A percentile compares a stretch with the other conserved stretches of the same genome.
These are phyloP conservation scores for Geotrupes spiniger DNA, from an alignment of 2,888 invertebrate genomes.

Conservation along the genomic window DNA sequence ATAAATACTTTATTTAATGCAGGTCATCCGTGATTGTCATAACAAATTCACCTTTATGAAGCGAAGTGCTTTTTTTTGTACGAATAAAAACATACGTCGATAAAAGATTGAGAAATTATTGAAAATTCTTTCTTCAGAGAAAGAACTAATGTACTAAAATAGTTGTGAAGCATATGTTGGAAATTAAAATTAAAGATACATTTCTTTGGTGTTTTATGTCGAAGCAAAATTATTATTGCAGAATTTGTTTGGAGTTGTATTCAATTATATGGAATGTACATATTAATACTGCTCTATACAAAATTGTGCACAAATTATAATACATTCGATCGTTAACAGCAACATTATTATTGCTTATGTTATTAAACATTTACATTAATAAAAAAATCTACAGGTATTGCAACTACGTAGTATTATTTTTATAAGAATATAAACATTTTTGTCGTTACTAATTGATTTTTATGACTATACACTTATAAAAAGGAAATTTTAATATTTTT, in stretches of 20 bases:
- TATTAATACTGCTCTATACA: not conserved
- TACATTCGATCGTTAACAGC: not conserved
- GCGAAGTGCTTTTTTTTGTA: constrained; percentile 1
- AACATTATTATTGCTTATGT: constrained; percentile 1
- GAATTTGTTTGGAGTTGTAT: too few species aligned
- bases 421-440: constrained; percentile 4
- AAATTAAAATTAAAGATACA: too few species aligned
- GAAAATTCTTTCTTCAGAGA: too few species aligned
- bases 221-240: too few species aligned
- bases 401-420: not conserved
- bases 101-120: too few species aligned
- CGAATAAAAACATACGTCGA: too few species aligned
- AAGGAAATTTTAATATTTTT: not conserved
- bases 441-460: not conserved
- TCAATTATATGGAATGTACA: not conserved
- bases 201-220: too few species aligned
- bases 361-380: not conserved
- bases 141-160: too few species aligned
- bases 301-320: constrained; percentile 3
- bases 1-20: constrained; percentile 1
- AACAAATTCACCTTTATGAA: constrained; percentile 6
- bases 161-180: too few species aligned
- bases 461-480: constrained; percentile 1
- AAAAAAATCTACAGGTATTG: not conserved
- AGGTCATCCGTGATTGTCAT: constrained; percentile 5